Percentiles rank a stretch among this genome's conserved stretches.
Evolutionary conservation across 92 coral and sea anemone species (phyloP).

Genomic region (Umimayanthus kanabou): DNA sequence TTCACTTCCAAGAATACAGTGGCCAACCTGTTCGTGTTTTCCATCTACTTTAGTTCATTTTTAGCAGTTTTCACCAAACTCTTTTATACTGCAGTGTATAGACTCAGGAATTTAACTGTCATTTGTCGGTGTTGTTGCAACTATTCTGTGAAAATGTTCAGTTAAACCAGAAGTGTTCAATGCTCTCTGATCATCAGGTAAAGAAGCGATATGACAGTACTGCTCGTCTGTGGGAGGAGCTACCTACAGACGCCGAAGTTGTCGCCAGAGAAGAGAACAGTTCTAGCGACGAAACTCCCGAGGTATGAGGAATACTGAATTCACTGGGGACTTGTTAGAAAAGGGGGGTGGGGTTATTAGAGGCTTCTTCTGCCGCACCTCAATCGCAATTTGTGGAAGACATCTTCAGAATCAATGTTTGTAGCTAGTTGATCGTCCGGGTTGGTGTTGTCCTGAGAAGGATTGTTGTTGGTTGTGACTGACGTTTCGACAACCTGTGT

Average conservation of each 20-base stretch:
- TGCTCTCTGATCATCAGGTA: constrained; percentile 56
- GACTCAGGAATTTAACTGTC: too few species aligned
- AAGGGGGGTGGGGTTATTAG: too few species aligned
- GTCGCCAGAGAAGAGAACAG: constrained; percentile 30
- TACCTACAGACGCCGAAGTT: constrained; percentile 79
- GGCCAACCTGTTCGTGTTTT: neutral
- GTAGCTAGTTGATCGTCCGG: too few species aligned
- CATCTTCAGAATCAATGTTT: too few species aligned
- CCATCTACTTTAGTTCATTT: neutral
- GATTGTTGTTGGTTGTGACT: too few species aligned
- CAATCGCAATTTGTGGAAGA: too few species aligned
- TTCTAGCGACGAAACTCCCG: constrained; percentile 2
- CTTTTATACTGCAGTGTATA: neutral
- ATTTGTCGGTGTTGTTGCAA: too few species aligned
- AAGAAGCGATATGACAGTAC: constrained; percentile 80
- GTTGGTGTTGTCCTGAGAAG: too few species aligned
- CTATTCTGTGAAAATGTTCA: neutral
- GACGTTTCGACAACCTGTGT: too few species aligned
- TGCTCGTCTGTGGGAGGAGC: constrained; percentile 79
- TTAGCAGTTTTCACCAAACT: too few species aligned
- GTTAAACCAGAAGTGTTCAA: neutral
- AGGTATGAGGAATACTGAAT: neutral
- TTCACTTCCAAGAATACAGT: neutral
- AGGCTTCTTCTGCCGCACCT: too few species aligned
- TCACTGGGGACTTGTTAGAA: neutral